Conservation (phyloP, 2,888 invertebrate species). For the Drosophila recens region DNA sequence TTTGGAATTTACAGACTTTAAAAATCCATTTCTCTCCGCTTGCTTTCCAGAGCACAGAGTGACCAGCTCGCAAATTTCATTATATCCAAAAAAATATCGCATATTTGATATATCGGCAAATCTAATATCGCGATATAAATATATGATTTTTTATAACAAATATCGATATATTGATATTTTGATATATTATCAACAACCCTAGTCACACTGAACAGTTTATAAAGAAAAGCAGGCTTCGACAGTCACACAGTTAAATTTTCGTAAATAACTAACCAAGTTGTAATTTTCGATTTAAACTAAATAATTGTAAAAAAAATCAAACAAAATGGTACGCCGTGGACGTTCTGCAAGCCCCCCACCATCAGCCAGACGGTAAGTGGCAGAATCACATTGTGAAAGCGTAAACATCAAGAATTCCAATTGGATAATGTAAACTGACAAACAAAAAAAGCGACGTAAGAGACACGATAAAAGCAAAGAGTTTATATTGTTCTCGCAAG, state of each 20-base stretch:
- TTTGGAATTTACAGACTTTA: too few species aligned
- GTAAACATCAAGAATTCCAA: conserved; percentile 13
- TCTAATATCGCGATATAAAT: too few species aligned
- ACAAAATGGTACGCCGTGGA: conserved; percentile 90
- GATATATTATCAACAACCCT: too few species aligned
- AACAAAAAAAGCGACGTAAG: conserved; percentile 4
- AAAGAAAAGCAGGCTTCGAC: conserved; percentile 41
- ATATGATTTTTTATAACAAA: too few species aligned
- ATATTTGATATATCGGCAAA: too few species aligned
- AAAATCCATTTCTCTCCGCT: too few species aligned
- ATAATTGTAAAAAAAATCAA: conserved; percentile 39
- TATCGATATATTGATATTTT: too few species aligned
- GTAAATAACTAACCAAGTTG: conserved; percentile 44
- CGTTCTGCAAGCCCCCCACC: conserved; percentile 90
- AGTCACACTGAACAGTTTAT: conserved; percentile 43
- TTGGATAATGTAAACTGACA: conserved; percentile 17
- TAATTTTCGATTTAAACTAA: conserved; percentile 17
- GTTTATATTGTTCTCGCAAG: conserved; percentile 1
- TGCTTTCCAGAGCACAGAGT: too few species aligned
- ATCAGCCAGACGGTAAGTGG: conserved; percentile 87
- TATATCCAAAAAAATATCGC: too few species aligned
- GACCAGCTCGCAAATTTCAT: too few species aligned
- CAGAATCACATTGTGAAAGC: background rate
- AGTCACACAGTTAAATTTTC: conserved; percentile 49
- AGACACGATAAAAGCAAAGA: conserved; percentile 3